These are phyloP conservation scores for Podarcis lilfordi DNA, from an alignment of 2,797 vertebrate genomes.

Conservation along the genomic window DNA sequence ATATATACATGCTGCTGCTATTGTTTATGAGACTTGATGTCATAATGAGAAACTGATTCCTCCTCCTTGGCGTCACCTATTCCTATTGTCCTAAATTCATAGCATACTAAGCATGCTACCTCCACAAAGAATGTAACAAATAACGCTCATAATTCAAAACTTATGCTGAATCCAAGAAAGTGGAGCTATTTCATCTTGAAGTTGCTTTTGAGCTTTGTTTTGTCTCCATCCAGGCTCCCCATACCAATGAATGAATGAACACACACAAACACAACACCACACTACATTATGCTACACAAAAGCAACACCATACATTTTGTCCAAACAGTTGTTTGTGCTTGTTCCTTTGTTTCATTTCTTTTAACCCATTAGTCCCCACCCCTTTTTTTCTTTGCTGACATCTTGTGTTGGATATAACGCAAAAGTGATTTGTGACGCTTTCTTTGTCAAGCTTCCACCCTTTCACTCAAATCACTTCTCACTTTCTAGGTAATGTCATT, in stretches of 20 bases:
- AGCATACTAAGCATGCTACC: conserved; percentile 47
- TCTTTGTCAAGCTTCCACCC: background rate
- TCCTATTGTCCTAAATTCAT: conserved; percentile 47
- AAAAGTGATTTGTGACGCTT: background rate
- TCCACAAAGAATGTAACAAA: conserved; percentile 44
- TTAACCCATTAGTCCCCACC: background rate
- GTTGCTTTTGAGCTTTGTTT: conserved; percentile 20
- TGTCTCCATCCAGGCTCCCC: background rate
- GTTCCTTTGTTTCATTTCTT: background rate
- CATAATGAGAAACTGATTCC: conserved; percentile 47
- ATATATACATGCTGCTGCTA: conserved; percentile 81
- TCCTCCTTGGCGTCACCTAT: conserved; percentile 40
- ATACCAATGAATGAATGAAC: background rate
- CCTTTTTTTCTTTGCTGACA: background rate
- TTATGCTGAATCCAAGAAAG: conserved; percentile 42
- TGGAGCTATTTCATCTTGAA: conserved; percentile 6
- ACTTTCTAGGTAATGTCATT: background rate
- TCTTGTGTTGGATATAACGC: background rate
- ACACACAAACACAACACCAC: background rate
- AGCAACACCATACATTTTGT: background rate
- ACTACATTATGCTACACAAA: background rate
- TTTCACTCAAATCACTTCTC: background rate
- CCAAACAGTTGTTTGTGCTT: background rate
- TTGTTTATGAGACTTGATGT: conserved; percentile 70
- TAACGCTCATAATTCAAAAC: conserved; percentile 43